Evolutionary conservation across 2,113 vertebrate species (phyloP).

Genomic region (Penelope pileata): DNA sequence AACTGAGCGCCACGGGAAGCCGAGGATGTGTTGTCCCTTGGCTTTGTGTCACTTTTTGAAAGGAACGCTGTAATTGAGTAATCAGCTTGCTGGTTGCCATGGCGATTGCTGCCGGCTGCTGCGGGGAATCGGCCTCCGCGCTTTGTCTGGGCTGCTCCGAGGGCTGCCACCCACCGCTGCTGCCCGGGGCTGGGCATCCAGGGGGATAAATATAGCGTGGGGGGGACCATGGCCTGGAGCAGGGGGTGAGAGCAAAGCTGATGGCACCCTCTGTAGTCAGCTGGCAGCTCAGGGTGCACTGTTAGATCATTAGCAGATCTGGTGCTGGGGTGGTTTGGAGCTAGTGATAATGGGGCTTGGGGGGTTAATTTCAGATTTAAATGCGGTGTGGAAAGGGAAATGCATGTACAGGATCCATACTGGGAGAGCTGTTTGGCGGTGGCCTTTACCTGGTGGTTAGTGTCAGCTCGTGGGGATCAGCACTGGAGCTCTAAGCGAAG

Average conservation of each 20-base stretch:
- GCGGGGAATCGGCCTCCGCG: conserved; percentile 12
- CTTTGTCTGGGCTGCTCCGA: not conserved
- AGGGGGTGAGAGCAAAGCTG: not conserved
- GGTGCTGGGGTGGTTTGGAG: accelerated
- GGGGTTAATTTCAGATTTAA: conserved; percentile 8
- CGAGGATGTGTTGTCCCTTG: conserved; percentile 9
- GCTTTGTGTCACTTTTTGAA: conserved; percentile 35
- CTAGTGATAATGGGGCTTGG: accelerated
- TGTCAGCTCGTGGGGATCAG: conserved; percentile 10
- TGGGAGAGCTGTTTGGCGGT: not conserved
- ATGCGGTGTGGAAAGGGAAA: not conserved
- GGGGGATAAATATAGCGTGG: not conserved
- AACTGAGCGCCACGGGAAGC: conserved; percentile 22
- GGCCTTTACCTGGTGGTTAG: conserved; percentile 39
- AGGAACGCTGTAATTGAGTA: conserved; percentile 49
- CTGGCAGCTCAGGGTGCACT: accelerated
- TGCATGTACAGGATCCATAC: not conserved
- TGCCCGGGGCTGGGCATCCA: not conserved
- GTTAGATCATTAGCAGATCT: not conserved
- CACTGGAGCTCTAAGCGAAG: conserved; percentile 12
- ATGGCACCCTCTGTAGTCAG: accelerated
- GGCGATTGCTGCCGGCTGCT: conserved; percentile 40
- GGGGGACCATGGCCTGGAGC: not conserved
- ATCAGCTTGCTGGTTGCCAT: conserved; percentile 68
- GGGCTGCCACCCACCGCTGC: conserved; percentile 6